Evolutionary conservation across 2,888 invertebrate species (phyloP).

Genomic region (Dimorphilus gyrociliatus): DNA sequence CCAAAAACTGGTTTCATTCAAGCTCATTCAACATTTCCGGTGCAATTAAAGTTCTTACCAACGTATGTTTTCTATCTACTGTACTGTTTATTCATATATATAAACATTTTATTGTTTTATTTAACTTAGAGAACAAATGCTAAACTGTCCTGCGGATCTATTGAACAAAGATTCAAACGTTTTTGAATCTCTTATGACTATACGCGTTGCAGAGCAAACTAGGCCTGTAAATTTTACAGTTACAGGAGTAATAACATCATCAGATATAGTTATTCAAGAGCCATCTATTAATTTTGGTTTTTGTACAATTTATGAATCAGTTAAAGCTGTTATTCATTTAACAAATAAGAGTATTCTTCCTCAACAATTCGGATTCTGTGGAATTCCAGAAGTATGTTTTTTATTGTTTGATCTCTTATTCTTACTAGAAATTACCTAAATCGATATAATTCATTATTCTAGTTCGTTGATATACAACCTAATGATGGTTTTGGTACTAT

Average conservation of each 20-base stretch:
- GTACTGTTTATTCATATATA: too few species aligned
- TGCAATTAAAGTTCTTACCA: constrained; percentile 37
- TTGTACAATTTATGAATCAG: constrained; percentile 33
- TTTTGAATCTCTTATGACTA: constrained; percentile 34
- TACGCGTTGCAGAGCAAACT: constrained; percentile 35
- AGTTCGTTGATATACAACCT: constrained; percentile 37
- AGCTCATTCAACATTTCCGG: constrained; percentile 34
- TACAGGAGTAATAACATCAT: constrained; percentile 33
- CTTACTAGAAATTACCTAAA: constrained; percentile 1
- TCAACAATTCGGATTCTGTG: constrained; percentile 36
- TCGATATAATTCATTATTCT: constrained; percentile 7
- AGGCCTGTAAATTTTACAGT: constrained; percentile 33
- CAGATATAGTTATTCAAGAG: constrained; percentile 30
- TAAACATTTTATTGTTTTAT: too few species aligned
- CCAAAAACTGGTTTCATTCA: constrained; percentile 37
- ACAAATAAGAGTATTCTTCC: constrained; percentile 35
- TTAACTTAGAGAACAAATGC: too few species aligned
- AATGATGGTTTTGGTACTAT: constrained; percentile 38
- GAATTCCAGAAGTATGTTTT: constrained; percentile 29
- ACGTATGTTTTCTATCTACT: constrained; percentile 20
- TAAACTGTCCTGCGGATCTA: too few species aligned
- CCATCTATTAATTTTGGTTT: constrained; percentile 32
- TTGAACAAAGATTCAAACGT: constrained; percentile 34
- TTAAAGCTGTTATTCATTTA: constrained; percentile 22
- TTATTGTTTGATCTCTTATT: background rate